These are phyloP conservation scores for Pseudomyrmex flavicornis DNA, from an alignment of 1,140 invertebrate species.

Conservation along the genomic window DNA sequence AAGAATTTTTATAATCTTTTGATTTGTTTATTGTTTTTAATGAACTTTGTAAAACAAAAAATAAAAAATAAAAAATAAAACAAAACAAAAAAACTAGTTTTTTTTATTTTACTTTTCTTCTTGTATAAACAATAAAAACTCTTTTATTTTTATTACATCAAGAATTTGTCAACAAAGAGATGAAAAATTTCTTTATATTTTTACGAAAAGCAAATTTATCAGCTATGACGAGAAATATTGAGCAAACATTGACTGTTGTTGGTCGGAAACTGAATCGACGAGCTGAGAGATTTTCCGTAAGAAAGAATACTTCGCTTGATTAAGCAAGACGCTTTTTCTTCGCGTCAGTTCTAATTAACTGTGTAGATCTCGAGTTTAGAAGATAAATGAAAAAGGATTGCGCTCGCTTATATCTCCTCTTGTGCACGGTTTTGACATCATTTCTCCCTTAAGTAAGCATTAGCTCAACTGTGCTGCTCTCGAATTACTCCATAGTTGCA, in stretches of 20 bases:
- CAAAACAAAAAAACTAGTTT: background rate
- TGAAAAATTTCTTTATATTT: background rate
- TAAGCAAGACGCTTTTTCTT: conserved; percentile 67
- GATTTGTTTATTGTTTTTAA: no score
- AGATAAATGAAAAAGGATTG: conserved; percentile 72
- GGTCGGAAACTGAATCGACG: background rate
- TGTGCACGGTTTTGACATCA: conserved; percentile 41
- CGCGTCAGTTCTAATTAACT: conserved; percentile 70
- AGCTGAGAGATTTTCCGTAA: conserved; percentile 1
- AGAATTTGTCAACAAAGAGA: background rate
- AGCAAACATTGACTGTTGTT: conserved; percentile 29
- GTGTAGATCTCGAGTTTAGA: conserved; percentile 66
- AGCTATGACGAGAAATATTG: background rate
- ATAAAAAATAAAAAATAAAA: background rate
- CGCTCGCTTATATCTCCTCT: conserved; percentile 54
- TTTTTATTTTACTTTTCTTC: background rate
- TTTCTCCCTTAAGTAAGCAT: conserved; percentile 53
- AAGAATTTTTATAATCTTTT: background rate
- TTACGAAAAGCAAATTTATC: background rate
- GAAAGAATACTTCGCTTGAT: conserved; percentile 56
- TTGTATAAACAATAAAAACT: background rate
- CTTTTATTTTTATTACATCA: background rate
- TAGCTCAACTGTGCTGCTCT: conserved; percentile 17
- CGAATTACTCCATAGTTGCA: conserved; percentile 36
- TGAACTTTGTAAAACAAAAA: no score